Evolutionary conservation across 92 coral and sea anemone species (phyloP).

Genomic region (Heteractis magnifica): DNA sequence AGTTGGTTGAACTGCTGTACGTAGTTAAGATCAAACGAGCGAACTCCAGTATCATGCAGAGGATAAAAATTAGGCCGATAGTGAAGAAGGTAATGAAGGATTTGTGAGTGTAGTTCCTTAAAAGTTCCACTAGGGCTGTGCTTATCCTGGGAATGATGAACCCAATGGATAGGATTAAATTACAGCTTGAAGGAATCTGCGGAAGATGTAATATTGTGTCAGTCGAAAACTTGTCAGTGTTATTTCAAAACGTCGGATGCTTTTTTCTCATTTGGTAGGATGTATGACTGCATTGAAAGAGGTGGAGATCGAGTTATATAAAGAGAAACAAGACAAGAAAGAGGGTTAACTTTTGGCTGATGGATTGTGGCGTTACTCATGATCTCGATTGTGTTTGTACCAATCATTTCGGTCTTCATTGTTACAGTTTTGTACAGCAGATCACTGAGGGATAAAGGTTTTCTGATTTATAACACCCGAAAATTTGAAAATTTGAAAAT

Average conservation of each 20-base stretch:
- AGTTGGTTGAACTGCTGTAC: background rate
- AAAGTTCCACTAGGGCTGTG: background rate
- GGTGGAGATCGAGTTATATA: too few relatives aligned
- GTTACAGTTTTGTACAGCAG: too few relatives aligned
- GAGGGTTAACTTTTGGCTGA: too few relatives aligned
- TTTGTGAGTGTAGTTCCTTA: conserved; percentile 5
- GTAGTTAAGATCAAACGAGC: background rate
- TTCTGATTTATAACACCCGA: too few relatives aligned
- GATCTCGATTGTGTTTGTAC: too few relatives aligned
- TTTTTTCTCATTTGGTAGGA: too few relatives aligned
- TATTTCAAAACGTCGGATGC: background rate
- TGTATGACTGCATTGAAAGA: too few relatives aligned
- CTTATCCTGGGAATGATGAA: background rate
- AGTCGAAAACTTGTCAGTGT: background rate
- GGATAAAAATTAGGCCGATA: background rate
- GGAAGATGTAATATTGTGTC: background rate
- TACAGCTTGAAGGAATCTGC: conserved; percentile 1
- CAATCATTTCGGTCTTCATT: too few relatives aligned
- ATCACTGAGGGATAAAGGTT: too few relatives aligned
- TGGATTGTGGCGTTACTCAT: too few relatives aligned
- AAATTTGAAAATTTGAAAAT: too few relatives aligned
- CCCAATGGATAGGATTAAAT: background rate
- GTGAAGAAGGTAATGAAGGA: conserved; percentile 8
- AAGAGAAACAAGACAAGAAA: too few relatives aligned
- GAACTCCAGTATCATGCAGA: background rate